Evolutionary conservation across 2,888 invertebrate genomes (phyloP), one percentile per base, ranked within the genome.

Genomic region (Melanchra persicariae): DNA sequence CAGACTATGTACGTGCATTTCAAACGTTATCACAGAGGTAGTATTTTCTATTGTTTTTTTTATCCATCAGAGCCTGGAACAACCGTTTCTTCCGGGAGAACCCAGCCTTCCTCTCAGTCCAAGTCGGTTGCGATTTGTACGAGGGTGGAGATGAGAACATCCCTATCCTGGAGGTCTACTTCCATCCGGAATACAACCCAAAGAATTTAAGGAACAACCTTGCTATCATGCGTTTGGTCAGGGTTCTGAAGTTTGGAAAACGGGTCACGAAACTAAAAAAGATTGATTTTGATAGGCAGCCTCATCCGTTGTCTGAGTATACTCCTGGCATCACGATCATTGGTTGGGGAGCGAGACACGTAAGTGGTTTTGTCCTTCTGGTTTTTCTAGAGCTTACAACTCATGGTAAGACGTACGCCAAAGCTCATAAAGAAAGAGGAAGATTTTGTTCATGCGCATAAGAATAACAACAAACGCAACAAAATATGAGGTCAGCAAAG

Each of bases 51-150:
- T 19, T 40, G 22, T 19, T 17, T 37, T 54, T 61, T 52, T 10
- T 47, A 34, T 45, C 1, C 37, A 2, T 12, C 75, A 95, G 95
- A 57, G 93, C 93, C 0, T 93, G 91, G 89, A 95, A 95, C 83
- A 95, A 95, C 67, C 90, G 94, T 1, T 92, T 94, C 77, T 94
- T 90, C 76, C 91, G 94, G 0, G 94, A 95, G 73, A 95, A 95
- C 66, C 94, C 95, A 0, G 87, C 91, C 0, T 94, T 93, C 55
- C 90, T 93, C n/a, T 89, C 94, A 2, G 92, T 93, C 1, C 88
- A 92, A 19, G 87, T 95, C 0, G 95, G 95, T 12, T 93, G 92
- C 77, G 89, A 88, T n/a, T 91, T 88, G 74, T 91, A 90, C 79
- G 87, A 82, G 2, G 85, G 86, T 1, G 91, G 92, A 0, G 95